phyloP scores from a whole-genome alignment of 2,888 invertebrate species.

The Poecilus cupreus region DNA sequence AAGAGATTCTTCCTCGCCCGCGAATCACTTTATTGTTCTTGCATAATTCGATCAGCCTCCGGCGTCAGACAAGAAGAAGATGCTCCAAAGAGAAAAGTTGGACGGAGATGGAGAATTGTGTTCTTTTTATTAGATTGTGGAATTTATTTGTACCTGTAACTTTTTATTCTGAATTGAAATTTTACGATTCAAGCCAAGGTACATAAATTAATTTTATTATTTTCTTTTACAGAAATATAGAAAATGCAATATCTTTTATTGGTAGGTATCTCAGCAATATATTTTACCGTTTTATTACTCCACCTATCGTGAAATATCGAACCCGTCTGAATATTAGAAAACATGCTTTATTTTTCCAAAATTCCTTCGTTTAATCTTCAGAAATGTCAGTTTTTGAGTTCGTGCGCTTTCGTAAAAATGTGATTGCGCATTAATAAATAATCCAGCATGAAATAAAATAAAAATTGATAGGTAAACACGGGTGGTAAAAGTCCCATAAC shows the following conservation, averaged over 20 bases:
- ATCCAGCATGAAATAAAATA: not conserved
- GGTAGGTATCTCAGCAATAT: slow-evolving; percentile 20
- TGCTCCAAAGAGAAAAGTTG: not conserved
- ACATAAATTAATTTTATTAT: slow-evolving; percentile 45
- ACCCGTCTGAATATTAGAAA: not conserved
- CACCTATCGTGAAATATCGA: slow-evolving; percentile 31
- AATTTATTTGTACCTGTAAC: slow-evolving; percentile 39
- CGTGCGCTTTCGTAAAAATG: no score
- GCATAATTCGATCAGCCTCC: slow-evolving; percentile 53
- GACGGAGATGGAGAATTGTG: not conserved
- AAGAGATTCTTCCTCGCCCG: slow-evolving; percentile 66
- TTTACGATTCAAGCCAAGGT: slow-evolving; percentile 17
- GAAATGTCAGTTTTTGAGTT: no score
- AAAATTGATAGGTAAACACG: not conserved
- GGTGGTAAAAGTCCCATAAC: not conserved
- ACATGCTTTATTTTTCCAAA: not conserved
- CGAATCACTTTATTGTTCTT: slow-evolving; percentile 52
- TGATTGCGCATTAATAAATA: not conserved
- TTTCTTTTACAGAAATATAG: slow-evolving; percentile 38
- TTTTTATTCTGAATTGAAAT: slow-evolving; percentile 17
- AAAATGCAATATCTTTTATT: slow-evolving; percentile 43
- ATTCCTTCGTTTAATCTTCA: no score
- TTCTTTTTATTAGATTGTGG: slow-evolving; percentile 27
- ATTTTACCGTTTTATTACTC: slow-evolving; percentile 25
- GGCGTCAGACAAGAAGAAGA: not conserved